Base-by-base conservation (phyloP, 2,888 invertebrate species). In the Metellina segmentata region DNA sequence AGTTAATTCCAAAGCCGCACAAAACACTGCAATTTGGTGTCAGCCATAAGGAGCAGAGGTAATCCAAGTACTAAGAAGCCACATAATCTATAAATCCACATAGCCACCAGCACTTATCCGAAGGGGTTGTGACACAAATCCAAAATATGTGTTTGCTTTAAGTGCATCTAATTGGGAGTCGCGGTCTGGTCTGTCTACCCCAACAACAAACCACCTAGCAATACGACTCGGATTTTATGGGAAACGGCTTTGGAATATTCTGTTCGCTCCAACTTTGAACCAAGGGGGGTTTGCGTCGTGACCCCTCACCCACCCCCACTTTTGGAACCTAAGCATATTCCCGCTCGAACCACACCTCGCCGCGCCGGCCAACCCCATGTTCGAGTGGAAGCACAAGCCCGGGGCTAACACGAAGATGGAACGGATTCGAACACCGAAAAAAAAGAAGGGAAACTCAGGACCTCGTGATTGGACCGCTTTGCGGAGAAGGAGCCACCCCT, bases 401-500 rank as follows among this genome's bases (percentile, higher is more conserved):
- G 90, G 90, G 90, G 75, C 74, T 53, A 70, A 34, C 20, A 16
- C 71, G 71, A 78, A 48, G n/a, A 75, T 71, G 61, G 7, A 89
- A 83, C 82, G 48, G 34, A 52, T 70, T 72, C 51, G 53, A 53
- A 48, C 81, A 49, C 52, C 69, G 74, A 34, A 34, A 34, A 34
- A n/a, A 34, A 34, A 34, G 34, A 34, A 2, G 34, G 34, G 34
- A 34, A 34, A 34, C 4, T 34, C 34, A 34, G 34, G 34, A 34
- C 34, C 34, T 34, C 34, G 34, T 34, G 34, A 34, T 34, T 86
- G 90, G 90, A 72, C 51, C 81, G 61, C 72, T 48, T 51, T 81
- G 48, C 34, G 74, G 11, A 20, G 61, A 81, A 78, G 52, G 82
- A 78, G 52, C 90, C 85, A 53, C 89, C 89, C 82, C 74, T 61